A percentile compares a stretch with the other conserved stretches of the same genome.
Evolutionary conservation across 2,113 vertebrate species (phyloP).

Genomic region (Quiscalus mexicanus): DNA sequence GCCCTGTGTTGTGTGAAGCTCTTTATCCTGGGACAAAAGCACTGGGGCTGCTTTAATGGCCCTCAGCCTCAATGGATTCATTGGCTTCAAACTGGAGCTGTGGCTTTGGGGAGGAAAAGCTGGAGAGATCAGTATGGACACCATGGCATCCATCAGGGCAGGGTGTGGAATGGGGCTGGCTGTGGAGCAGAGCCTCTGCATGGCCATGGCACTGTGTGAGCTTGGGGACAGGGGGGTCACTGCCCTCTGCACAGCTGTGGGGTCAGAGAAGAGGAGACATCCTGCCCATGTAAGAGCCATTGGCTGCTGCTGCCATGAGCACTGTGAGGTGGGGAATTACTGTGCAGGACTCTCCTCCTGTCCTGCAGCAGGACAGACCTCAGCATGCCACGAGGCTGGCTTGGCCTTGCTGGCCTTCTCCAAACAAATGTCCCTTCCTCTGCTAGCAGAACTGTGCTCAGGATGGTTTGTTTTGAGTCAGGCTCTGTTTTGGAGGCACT

Average conservation of each 20-base stretch:
- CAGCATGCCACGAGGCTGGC: accelerated
- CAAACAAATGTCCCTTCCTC: neutral
- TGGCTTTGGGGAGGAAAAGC: neutral
- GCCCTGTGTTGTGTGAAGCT: conserved; percentile 58
- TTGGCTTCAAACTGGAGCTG: neutral
- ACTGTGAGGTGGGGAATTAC: neutral
- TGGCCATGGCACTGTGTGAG: accelerated
- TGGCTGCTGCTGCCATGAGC: neutral
- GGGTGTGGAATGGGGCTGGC: neutral
- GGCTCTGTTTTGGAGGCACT: conserved; percentile 21
- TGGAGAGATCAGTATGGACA: neutral
- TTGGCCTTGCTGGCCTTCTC: neutral
- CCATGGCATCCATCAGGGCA: neutral
- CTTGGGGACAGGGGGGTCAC: accelerated
- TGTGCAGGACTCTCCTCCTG: neutral
- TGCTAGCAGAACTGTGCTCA: neutral
- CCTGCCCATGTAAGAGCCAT: accelerated
- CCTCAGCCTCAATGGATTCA: neutral
- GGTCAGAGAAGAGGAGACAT: neutral
- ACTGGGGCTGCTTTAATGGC: conserved; percentile 42
- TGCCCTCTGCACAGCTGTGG: neutral
- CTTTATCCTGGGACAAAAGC: conserved; percentile 44
- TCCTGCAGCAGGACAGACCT: neutral
- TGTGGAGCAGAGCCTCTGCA: neutral
- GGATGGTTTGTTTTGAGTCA: neutral